Evolutionary conservation across 2,888 invertebrate species (phyloP).

Genomic region (Cheilosia scutellata): DNA sequence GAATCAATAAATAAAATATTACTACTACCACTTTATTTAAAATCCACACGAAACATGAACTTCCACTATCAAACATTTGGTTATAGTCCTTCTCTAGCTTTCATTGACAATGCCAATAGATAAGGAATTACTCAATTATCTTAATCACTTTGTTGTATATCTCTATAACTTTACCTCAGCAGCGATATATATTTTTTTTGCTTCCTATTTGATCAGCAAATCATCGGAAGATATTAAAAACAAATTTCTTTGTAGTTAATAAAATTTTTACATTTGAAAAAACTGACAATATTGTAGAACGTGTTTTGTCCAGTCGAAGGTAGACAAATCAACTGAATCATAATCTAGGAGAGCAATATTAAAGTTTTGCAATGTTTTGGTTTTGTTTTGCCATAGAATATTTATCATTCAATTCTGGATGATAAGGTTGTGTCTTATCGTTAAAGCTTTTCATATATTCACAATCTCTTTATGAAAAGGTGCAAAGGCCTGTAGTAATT

Average conservation of each 20-base stretch:
- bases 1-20: neutral
- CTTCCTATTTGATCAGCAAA: neutral
- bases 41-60: neutral
- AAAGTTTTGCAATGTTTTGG: constrained; percentile 38
- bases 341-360: constrained; percentile 6
- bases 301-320: constrained; percentile 26
- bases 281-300: neutral
- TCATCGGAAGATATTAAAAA: constrained; percentile 19
- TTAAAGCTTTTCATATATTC: constrained; percentile 46
- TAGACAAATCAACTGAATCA: constrained; percentile 52
- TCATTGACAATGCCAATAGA: constrained; percentile 7
- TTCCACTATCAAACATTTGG: neutral
- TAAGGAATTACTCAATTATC: constrained; percentile 5
- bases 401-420: constrained; percentile 53
- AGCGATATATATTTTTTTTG: neutral
- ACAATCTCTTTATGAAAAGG: constrained; percentile 19
- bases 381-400: constrained; percentile 41
- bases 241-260: neutral
- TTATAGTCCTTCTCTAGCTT: neutral
- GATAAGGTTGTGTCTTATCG: constrained; percentile 70
- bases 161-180: constrained; percentile 32
- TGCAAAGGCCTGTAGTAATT: neutral
- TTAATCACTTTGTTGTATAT: neutral
- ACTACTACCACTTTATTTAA: neutral
- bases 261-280: neutral